A percentile compares a stretch with the other conserved stretches of the same genome.
Evolutionary conservation across 2,888 invertebrate genomes (phyloP).

Genomic region (Hyposoter didymator): DNA sequence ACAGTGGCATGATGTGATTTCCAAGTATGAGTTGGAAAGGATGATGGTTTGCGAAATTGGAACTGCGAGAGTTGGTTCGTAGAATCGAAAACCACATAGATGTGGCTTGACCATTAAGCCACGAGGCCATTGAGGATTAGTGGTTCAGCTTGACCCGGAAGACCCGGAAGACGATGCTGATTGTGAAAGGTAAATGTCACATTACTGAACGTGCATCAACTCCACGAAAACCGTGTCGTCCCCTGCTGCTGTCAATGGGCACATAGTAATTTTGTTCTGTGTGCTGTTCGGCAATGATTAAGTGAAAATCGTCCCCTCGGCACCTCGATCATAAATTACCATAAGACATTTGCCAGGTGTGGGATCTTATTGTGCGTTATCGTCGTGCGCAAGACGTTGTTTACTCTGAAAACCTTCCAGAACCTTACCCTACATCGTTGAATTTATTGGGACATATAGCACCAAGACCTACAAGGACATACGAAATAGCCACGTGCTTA

Average conservation of each 20-base stretch:
- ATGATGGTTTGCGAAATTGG: slow-evolving; percentile 13
- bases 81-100: slow-evolving; percentile 6
- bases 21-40: background rate
- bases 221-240: background rate
- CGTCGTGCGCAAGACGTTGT: background rate
- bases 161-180: slow-evolving; percentile 24
- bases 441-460: background rate
- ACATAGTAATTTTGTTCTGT: background rate
- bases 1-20: slow-evolving; percentile 6
- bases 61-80: slow-evolving; percentile 15
- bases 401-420: background rate
- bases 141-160: slow-evolving; percentile 37
- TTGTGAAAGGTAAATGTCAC: slow-evolving; percentile 15
- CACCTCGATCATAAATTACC: slow-evolving; percentile 7
- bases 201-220: background rate
- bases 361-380: background rate
- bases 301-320: background rate
- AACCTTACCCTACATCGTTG: background rate
- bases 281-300: background rate
- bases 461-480: background rate
- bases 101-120: background rate
- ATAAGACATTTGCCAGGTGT: background rate
- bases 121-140: slow-evolving; percentile 44
- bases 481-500: slow-evolving; percentile 10
- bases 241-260: background rate